These are phyloP conservation scores for Sylvilagus bachmani DNA, from an alignment of 2,113 vertebrate species.

Conservation along the genomic window DNA sequence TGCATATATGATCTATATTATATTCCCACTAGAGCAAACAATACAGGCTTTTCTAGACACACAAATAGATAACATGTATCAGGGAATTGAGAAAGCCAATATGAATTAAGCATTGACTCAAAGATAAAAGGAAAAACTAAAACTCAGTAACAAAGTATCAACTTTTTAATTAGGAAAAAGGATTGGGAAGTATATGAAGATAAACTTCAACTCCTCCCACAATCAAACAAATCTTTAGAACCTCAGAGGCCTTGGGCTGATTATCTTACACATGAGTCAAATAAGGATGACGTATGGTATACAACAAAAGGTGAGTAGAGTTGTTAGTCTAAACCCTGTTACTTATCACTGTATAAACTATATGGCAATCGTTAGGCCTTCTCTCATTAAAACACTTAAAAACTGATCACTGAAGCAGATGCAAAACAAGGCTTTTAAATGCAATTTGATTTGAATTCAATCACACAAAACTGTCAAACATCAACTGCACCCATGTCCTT, in stretches of 20 bases:
- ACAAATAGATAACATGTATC: neutral
- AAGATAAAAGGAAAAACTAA: neutral
- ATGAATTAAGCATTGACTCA: neutral
- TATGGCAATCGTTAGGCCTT: neutral
- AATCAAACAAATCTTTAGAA: slow-evolving; percentile 47
- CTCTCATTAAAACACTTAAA: neutral
- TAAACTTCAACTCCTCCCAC: neutral
- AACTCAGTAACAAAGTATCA: neutral
- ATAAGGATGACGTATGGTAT: neutral
- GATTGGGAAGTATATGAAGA: neutral
- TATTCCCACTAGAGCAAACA: slow-evolving; percentile 32
- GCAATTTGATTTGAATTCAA: neutral
- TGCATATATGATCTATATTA: neutral
- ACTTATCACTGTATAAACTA: neutral
- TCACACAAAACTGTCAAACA: neutral
- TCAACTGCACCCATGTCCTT: neutral
- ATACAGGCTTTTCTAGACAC: neutral
- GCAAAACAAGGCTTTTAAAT: neutral
- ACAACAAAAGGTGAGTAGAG: neutral
- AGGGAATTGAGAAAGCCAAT: neutral
- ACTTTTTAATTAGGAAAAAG: neutral
- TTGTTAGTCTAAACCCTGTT: neutral
- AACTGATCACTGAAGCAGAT: neutral
- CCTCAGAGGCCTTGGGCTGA: neutral
- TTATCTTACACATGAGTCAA: neutral